Percentiles rank a stretch among this genome's conserved stretches.
phyloP scores from a whole-genome alignment of 2,888 invertebrate species.

The Parnassius glacialis region DNA sequence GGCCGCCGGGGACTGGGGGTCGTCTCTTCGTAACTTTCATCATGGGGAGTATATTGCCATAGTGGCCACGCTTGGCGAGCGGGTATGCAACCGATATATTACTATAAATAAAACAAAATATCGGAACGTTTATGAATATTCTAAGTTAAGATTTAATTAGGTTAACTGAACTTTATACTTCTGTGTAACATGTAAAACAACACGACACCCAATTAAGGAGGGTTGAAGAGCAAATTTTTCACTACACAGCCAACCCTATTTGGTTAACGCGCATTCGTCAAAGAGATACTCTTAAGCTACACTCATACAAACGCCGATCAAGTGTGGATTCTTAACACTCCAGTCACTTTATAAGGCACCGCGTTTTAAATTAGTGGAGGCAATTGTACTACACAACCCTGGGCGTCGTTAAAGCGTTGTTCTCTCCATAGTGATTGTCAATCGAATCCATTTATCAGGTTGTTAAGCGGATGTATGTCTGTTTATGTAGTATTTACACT shows the following conservation, averaged over 20 bases:
- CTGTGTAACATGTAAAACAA: conserved; percentile 46
- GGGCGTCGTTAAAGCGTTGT: conserved; percentile 51
- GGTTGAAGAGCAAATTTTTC: conserved; percentile 79
- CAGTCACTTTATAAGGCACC: conserved; percentile 71
- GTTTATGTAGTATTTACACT: conserved; percentile 41
- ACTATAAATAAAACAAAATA: too few species aligned
- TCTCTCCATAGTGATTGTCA: conserved; percentile 54
- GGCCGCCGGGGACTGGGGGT: too few species aligned
- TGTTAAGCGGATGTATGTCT: conserved; percentile 44
- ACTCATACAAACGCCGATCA: conserved; percentile 80
- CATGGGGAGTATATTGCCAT: too few species aligned
- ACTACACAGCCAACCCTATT: conserved; percentile 71
- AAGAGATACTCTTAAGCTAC: conserved; percentile 54
- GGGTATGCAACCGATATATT: too few species aligned
- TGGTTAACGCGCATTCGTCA: conserved; percentile 71
- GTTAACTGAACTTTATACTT: conserved; percentile 8
- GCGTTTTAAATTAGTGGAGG: conserved; percentile 73
- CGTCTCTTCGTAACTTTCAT: too few species aligned
- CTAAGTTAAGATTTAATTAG: too few species aligned
- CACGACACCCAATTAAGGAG: conserved; percentile 74
- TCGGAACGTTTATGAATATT: too few species aligned
- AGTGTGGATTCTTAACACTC: conserved; percentile 71
- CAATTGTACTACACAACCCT: conserved; percentile 67
- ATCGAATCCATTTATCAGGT: conserved; percentile 58
- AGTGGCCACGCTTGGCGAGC: too few species aligned